A percentile compares a stretch with the other conserved stretches of the same genome.
Conservation (phyloP, 2,797 vertebrate genomes). For the Tiaroga cobitis region DNA sequence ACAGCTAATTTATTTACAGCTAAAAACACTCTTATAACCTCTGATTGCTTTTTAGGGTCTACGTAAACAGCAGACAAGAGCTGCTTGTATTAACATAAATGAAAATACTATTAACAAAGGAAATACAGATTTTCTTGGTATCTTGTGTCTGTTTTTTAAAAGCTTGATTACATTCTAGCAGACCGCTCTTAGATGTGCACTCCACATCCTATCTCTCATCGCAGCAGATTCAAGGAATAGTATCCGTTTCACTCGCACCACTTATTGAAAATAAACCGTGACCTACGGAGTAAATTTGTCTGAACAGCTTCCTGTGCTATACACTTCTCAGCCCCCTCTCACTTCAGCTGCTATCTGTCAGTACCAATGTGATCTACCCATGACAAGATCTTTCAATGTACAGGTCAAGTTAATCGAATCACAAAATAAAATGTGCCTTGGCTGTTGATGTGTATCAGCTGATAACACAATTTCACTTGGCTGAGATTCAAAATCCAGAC, state of each 20-base stretch:
- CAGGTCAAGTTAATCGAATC: conserved; percentile 1
- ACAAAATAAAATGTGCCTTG: not conserved
- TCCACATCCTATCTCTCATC: not conserved
- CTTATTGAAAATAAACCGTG: conserved; percentile 14
- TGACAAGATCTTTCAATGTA: conserved; percentile 1
- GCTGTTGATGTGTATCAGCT: not conserved
- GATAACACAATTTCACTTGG: not conserved
- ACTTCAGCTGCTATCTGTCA: not conserved
- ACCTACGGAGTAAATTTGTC: not conserved
- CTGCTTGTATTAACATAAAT: not conserved
- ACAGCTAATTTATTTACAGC: conserved; percentile 21
- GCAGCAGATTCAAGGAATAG: not conserved
- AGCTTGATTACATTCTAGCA: not conserved
- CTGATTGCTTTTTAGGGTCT: not conserved
- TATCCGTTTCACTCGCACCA: not conserved
- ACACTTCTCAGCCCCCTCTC: not conserved
- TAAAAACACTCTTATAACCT: conserved; percentile 2
- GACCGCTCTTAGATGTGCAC: not conserved
- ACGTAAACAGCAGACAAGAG: conserved; percentile 3
- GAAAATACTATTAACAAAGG: not conserved
- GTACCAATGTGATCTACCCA: not conserved
- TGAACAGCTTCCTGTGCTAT: not conserved
- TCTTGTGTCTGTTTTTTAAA: not conserved
- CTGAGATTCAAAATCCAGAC: not conserved
- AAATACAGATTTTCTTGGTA: not conserved